phyloP scores from a whole-genome alignment of 30 jellyfish, hydroid and myxozoan genomes.

The Hydractinia echinata region DNA sequence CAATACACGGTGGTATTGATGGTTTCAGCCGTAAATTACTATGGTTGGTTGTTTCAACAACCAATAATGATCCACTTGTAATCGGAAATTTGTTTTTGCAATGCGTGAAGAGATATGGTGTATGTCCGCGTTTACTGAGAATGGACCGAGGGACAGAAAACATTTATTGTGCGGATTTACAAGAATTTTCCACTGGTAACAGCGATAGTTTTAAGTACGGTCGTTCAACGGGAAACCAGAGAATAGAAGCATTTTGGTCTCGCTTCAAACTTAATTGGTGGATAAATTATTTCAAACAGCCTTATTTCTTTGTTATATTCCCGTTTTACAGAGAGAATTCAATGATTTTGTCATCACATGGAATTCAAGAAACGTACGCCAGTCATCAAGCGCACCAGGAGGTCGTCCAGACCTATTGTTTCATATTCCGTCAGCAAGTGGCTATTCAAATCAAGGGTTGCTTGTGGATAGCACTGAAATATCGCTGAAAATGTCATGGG shows the following conservation, averaged over 20 bases:
- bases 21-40: too few species aligned
- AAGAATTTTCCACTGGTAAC: not conserved
- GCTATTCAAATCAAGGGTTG: not conserved
- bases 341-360: conserved; percentile 4
- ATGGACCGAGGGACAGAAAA: not conserved
- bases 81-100: too few species aligned
- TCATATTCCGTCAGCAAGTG: not conserved
- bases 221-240: conserved; percentile 6
- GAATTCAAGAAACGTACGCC: conserved; percentile 9
- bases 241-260: conserved; percentile 6
- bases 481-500: not conserved
- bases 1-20: too few species aligned
- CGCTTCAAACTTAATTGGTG: not conserved
- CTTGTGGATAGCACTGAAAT: not conserved
- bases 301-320: conserved; percentile 12
- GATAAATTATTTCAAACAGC: conserved; percentile 6
- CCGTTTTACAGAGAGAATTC: conserved; percentile 8
- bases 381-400: conserved; percentile 21
- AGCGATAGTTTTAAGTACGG: not conserved
- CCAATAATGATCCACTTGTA: too few species aligned
- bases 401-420: not conserved
- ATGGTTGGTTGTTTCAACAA: too few species aligned
- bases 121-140: too few species aligned
- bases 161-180: not conserved
- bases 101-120: too few species aligned